Base-by-base conservation (phyloP, 2,888 invertebrate species). In the Plusia festucae region DNA sequence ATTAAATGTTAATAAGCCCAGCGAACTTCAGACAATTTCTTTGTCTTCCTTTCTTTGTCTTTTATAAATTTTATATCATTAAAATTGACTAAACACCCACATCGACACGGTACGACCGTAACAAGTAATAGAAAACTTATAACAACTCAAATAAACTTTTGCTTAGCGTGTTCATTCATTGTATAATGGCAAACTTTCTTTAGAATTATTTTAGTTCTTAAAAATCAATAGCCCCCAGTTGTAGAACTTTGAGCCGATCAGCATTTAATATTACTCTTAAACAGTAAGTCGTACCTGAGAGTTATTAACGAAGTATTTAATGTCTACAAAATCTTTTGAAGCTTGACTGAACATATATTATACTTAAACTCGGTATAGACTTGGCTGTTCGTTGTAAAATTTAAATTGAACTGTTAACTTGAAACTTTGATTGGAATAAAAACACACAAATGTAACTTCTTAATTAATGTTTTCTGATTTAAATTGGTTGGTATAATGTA, bases 91-190 rank as follows among this genome's bases (percentile, higher is more conserved):
- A 51, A 70, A 64, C 57, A 53, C 34, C 58, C 27, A 73, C 57
- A 68, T 64, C 18, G 53, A 64, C 24, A 70, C 69, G 54, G 13
- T 63, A 15, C n/a, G n/a, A n/a, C 16, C 65, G 61, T 81, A 84
- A 78, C 76, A 60, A 81, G 75, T 72, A 69, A 72, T 75, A 75
- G 71, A 76, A 76, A 85, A 83, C 75, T 84, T 85, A 65, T 76
- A 85, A 85, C 78, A 82, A 75, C 73, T 73, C 56, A 51, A 72
- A 69, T 64, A 80, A 73, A 81, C 72, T 81, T 79, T 76, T 40
- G 44, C 66, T 73, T 69, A 67, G 65, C 64, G 58, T 73, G 68
- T 76, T 76, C 62, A 73, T 72, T 79, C 63, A 64, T 76, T 68
- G 60, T 76, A 65, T 9, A 30, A 30, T 72, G 60, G 69, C 24